Evolutionary conservation across 2,888 invertebrate species (phyloP), one percentile per base, ranked within the genome.

Genomic region (Empis stercorea): DNA sequence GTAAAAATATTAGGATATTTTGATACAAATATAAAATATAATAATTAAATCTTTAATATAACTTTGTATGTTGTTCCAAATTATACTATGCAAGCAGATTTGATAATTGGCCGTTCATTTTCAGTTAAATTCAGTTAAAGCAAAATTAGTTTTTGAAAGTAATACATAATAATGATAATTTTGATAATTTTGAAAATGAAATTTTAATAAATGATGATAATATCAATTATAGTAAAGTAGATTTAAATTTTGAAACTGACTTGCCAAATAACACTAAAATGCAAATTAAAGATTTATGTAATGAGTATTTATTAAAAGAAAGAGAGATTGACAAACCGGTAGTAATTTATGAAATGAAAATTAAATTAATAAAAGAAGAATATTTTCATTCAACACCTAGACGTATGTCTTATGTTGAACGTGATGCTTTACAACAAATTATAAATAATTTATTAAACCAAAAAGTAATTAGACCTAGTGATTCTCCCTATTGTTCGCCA

Each of bases 341-440:
- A 9, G 42, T 50, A n/a, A 42, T 43, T 15, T 49, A 40, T 41
- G 44, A 50, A 30, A 52, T 52, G 48, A 50, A 48, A 48, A 44
- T 53, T 13, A 36, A 23, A 10, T 15, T 48, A 45, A 48, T 40
- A 20, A 43, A n/a, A 34, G 47, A 49, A 34, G 47, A 50, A 13
- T 48, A 49, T 13, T 53, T 53, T 32, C 34, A 51, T 34, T 51
- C 49, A 38, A n/a, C 45, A 20, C 50, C 51, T 5, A 43, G 50
- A 15, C 37, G 50, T 15, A 44, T 54, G 17, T 52, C 50, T 1
- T 52, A 45, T 46, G 43, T 27, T 17, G 47, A 37, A 39, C 43
- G 40, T 14, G 14, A 23, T 5, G 23, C 38, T 10, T 23, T 50
- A 32, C 40, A 50, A 15, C 23, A 39, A 17, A 50, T 53, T 11